Base-by-base conservation (phyloP, 2,888 invertebrate species). In the Embidobia sp. region DNA sequence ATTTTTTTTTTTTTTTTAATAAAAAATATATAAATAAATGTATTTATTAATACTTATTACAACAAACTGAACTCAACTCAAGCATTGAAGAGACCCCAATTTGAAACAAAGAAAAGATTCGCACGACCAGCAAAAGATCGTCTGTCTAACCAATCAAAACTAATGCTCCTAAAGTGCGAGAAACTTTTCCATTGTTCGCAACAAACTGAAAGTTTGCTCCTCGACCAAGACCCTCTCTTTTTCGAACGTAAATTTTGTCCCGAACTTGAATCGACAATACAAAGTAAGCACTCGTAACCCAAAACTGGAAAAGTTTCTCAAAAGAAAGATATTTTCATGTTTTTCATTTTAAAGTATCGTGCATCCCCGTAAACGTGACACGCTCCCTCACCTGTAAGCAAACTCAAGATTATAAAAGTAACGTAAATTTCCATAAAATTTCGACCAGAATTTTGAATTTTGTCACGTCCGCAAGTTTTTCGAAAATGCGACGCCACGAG, bases 391-490 rank as follows among this genome's bases (percentile, higher is more conserved):
- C 83, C 79, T 80, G 79, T 83, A 84, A 86, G 82, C 79, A 76
- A 86, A 88, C 86, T 83, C 53, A 85, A 88, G 83, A 73, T 82
- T 79, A 82, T 82, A 85, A 81, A 87, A 85, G 85, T 73, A 84
- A 87, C 88, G 82, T 78, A 85, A 82, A 85, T 80, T 84, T 80
- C 81, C 77, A 86, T 83, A 86, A 86, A 87, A 85, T 82, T 81
- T 85, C 83, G 81, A 85, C 84, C 84, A 85, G 83, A 89, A 89
- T 89, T 89, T 89, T 88, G 89, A 89, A 89, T 89, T 89, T 89
- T 88, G 88, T 85, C 85, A 85, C 86, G 82, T 86, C 85, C 86
- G 85, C 86, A 85, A 87, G 70, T 72, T 73, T 64, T 72, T 27
- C 59, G 6, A 74, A 70, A 73, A 67, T 33, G 27, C 66, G 48